phyloP scores from a whole-genome alignment of 2,113 vertebrate genomes.

The Antennarius striatus region DNA sequence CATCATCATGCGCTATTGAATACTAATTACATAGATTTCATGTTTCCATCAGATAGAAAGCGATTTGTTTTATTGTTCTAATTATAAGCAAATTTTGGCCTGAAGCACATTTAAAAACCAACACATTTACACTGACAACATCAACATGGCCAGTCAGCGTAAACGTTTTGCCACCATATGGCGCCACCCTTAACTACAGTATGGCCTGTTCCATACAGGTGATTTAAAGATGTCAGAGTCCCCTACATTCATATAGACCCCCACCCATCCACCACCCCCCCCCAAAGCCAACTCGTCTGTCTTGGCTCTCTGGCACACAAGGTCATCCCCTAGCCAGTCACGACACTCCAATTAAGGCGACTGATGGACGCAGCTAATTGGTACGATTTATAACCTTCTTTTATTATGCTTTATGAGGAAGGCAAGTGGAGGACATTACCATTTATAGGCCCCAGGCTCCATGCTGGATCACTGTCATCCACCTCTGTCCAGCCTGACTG shows the following conservation, averaged over 20 bases:
- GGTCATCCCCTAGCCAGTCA: conserved; percentile 80
- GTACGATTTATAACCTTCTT: conserved; percentile 82
- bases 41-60: not conserved
- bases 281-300: conserved; percentile 61
- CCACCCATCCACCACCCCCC: conserved; percentile 46
- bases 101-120: conserved; percentile 26
- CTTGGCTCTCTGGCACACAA: conserved; percentile 75
- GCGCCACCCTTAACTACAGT: conserved; percentile 44
- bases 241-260: conserved; percentile 58
- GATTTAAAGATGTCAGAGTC: conserved; percentile 63
- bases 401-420: conserved; percentile 84
- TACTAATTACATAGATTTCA: not conserved
- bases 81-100: not conserved
- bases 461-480: conserved; percentile 67
- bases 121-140: conserved; percentile 38
- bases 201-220: conserved; percentile 52
- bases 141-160: conserved; percentile 44
- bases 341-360: conserved; percentile 83
- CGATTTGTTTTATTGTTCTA: not conserved
- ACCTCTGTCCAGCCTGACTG: conserved; percentile 51
- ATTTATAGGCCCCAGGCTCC: conserved; percentile 79
- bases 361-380: conserved; percentile 85
- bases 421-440: conserved; percentile 82
- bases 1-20: not conserved
- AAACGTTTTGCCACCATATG: conserved; percentile 33